A percentile compares a stretch with the other conserved stretches of the same genome.
phyloP scores from a whole-genome alignment of 2,113 vertebrate genomes.

The Crotalus viridis region DNA sequence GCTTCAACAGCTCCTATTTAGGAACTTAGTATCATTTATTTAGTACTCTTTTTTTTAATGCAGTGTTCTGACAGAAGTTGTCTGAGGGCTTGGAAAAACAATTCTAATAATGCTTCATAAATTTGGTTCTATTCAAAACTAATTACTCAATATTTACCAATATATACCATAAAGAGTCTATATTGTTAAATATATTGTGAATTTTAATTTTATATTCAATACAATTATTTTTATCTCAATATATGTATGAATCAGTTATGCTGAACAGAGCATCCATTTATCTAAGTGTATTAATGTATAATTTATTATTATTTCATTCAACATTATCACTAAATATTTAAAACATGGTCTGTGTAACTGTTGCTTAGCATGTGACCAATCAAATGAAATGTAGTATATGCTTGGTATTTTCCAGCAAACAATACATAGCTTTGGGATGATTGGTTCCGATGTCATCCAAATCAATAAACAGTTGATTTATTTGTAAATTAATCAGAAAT shows the following conservation, averaged over 20 bases:
- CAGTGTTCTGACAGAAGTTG: not conserved
- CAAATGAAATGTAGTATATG: not conserved
- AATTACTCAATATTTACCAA: not conserved
- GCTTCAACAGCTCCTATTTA: not conserved
- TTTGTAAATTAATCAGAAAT: not conserved
- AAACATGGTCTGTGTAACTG: not conserved
- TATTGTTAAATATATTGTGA: not conserved
- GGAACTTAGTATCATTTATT: not conserved
- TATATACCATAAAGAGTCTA: not conserved
- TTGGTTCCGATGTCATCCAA: not conserved
- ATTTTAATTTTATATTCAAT: constrained; percentile 1
- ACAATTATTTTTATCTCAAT: not conserved
- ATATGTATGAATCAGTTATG: not conserved
- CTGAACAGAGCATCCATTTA: not conserved
- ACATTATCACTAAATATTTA: not conserved
- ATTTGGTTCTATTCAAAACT: not conserved
- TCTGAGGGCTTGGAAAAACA: not conserved
- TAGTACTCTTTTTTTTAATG: not conserved
- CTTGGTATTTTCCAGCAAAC: not conserved
- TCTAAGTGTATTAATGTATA: not conserved
- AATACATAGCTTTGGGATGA: not conserved
- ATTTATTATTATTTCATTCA: not conserved
- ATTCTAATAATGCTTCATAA: not conserved
- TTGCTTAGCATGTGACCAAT: not conserved
- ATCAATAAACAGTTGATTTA: not conserved